Conservation (phyloP, 2,888 invertebrate species). For the Archips xylosteana region DNA sequence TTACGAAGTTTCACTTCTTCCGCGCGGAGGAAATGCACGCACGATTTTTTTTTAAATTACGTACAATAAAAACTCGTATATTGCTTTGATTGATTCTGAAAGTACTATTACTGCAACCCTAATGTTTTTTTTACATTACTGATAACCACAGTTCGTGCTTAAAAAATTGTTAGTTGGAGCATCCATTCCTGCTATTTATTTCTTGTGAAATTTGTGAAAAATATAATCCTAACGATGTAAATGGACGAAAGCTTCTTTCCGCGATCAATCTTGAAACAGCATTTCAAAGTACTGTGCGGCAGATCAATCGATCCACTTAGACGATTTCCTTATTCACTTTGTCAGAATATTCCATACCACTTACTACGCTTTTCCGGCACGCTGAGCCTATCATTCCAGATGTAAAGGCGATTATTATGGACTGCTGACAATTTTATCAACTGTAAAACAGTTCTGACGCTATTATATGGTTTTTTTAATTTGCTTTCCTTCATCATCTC, state of each 20-base stretch:
- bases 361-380: conserved; percentile 9
- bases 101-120: no score
- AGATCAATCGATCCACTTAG: conserved; percentile 8
- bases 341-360: conserved; percentile 15
- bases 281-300: neutral
- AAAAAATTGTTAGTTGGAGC: no score
- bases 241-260: neutral
- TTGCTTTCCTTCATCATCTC: no score
- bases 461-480: no score
- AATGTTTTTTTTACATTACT: no score
- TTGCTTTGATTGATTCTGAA: no score
- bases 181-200: no score
- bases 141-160: no score
- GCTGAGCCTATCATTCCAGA: neutral
- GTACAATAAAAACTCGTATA: no score
- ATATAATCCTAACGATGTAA: neutral
- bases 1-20: no score
- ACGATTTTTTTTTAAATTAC: no score
- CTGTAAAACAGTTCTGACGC: neutral
- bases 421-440: neutral
- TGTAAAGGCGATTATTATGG: neutral
- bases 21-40: no score
- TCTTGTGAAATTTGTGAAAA: neutral
- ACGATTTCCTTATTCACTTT: conserved; percentile 14
- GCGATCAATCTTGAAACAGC: neutral